Conservation (phyloP, 2,888 invertebrate species). For the Leucophenga maculata region DNA sequence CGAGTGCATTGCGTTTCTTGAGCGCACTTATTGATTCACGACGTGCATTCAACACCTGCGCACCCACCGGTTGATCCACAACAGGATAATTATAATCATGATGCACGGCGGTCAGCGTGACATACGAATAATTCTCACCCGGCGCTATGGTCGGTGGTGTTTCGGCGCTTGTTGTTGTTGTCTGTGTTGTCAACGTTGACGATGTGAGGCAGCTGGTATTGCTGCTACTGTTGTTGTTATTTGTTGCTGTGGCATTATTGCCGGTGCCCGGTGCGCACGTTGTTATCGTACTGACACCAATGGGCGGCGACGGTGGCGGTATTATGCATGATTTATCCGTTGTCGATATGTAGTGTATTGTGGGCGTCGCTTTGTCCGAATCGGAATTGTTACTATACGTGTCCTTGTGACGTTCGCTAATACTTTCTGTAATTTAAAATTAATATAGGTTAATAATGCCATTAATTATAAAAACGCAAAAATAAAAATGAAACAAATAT, state of each 20-base stretch:
- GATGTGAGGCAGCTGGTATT: conserved; percentile 35
- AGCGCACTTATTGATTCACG: conserved; percentile 76
- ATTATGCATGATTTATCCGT: conserved; percentile 67
- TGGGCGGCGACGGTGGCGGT: conserved; percentile 32
- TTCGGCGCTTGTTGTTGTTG: conserved; percentile 49
- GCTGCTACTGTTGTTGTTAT: conserved; percentile 33
- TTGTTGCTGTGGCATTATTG: background rate
- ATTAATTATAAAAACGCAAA: background rate
- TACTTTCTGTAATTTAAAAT: conserved; percentile 62
- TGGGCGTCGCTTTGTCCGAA: conserved; percentile 56
- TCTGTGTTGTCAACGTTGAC: conserved; percentile 30
- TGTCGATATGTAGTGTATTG: conserved; percentile 76
- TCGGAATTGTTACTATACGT: conserved; percentile 61
- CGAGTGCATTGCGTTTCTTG: conserved; percentile 78
- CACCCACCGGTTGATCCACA: conserved; percentile 71
- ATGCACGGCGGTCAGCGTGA: conserved; percentile 82
- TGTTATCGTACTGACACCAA: conserved; percentile 4
- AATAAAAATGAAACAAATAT: too few species aligned
- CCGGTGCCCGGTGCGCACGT: conserved; percentile 11
- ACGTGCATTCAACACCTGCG: conserved; percentile 70
- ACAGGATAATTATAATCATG: conserved; percentile 91
- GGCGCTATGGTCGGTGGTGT: conserved; percentile 65
- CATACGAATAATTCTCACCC: conserved; percentile 86
- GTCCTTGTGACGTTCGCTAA: conserved; percentile 63
- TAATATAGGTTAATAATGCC: background rate